A percentile compares a stretch with the other conserved stretches of the same genome.
Conservation (phyloP, 2,113 vertebrate species). For the human region GRCh38 chr1:216698501-216699000, state of each 20-base stretch:
- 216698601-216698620: background rate
- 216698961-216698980: slow-evolving; percentile 44
- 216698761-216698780: background rate
- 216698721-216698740: background rate
- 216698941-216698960: slow-evolving; percentile 54
- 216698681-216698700: background rate
- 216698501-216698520: too few relatives aligned
- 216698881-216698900: background rate
- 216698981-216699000: slow-evolving; percentile 35
- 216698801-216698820: background rate
- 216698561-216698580: rapidly evolving
- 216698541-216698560: background rate
- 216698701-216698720: background rate
- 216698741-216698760: background rate
- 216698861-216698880: background rate
- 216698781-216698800: too few relatives aligned
- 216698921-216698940: slow-evolving; percentile 39
- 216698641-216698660: rapidly evolving
- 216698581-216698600: background rate
- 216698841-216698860: background rate
- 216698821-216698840: background rate
- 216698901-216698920: background rate
- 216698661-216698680: background rate
- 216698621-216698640: background rate
- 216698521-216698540: too few relatives aligned